Base-by-base conservation (phyloP, 1,140 invertebrate species). In the Probaryconus sp. region DNA sequence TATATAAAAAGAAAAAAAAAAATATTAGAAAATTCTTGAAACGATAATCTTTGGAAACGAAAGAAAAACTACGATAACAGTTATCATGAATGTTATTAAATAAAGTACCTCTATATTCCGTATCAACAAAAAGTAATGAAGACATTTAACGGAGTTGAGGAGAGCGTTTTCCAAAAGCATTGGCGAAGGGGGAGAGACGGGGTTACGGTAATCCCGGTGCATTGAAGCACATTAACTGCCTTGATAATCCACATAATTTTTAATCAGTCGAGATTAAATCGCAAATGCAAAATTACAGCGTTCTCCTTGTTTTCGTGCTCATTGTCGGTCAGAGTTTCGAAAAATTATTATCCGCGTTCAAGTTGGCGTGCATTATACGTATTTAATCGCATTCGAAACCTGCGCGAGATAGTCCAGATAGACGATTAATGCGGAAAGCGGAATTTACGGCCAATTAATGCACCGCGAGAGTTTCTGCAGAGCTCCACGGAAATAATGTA, bases 371-470 rank as follows among this genome's bases (percentile, higher is more conserved):
- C 35, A 53, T 56, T 53, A 72, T 38, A 72, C n/a, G n/a, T 60
- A 69, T 69, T 56, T 64, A 69, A 75, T 75, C 50, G 50, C 43
- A 50, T 58, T 18, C 20, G 24, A 24, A 61, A 55, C 30, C 65
- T 75, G 67, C 31, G 67, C 20, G 40, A 77, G 70, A 72, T 73
- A 67, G 68, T 51, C 51, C 58, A 79, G 76, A 79, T 79, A 78
- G 75, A 69, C 79, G 77, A 82, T 84, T 81, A 84, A 84, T 79
- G 72, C 77, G 67, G 10, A 47, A 58, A 53, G 67, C 33, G 31
- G 61, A 80, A 85, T 84, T 85, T 85, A 84, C 75, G 77, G 80
- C 73, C 82, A 78, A 83, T 84, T 83, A 84, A 84, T 81, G 78
- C 78, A 80, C 77, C 77, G 53, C 60, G 60, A 63, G 72, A 70